Base-by-base conservation (phyloP, 2,888 invertebrate genomes). In the Pristionchus fissidentatus region DNA sequence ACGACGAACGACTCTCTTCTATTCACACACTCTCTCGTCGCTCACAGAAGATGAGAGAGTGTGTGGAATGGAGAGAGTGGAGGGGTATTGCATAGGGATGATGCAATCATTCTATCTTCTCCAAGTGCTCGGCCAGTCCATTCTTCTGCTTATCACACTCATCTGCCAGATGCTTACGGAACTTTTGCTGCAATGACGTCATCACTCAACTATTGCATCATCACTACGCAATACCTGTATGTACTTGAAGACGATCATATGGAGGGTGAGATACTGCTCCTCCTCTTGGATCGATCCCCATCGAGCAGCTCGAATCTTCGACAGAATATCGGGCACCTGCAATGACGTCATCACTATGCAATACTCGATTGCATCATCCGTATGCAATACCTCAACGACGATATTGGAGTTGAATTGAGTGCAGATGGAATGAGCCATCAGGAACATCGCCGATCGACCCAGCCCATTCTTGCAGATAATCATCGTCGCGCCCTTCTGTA, bases 181-280 rank as follows among this genome's bases (percentile, higher is more conserved):
- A 77, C 75, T 77, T 77, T 49, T 77, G 75, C 75, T 77, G 75
- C 29, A 49, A 77, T 77, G 26, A 3, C 41, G 38, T 70, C 38
- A 70, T 73, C 29, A 46, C 43, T 73, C 19, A 49, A 32, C 0
- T 5, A 35, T 1, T 60, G 13, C 10, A 32, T n/a, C 70, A 26
- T 41, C 22, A 8, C 15, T 13, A 49, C 8, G 26, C 75, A 49
- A 75, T 57, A 79, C 79, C 79, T 57, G 55, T 19, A 79, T 57
- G 57, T 79, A 79, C n/a, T 79, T 41, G 55, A 79, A 41, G 15
- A 79, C 41, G 35, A 79, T 55, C 55, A 79, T 38, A 38, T 79
- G 57, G 7, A 79, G 38, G 5, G 57, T 55, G n/a, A 79, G 79
- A 41, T 79, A 79, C 26, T 79, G 55, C 10, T 79, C 79, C 78